A percentile compares a stretch with the other conserved stretches of the same genome.
phyloP scores from a whole-genome alignment of 2,113 vertebrate genomes.

The Zosterops borbonicus region DNA sequence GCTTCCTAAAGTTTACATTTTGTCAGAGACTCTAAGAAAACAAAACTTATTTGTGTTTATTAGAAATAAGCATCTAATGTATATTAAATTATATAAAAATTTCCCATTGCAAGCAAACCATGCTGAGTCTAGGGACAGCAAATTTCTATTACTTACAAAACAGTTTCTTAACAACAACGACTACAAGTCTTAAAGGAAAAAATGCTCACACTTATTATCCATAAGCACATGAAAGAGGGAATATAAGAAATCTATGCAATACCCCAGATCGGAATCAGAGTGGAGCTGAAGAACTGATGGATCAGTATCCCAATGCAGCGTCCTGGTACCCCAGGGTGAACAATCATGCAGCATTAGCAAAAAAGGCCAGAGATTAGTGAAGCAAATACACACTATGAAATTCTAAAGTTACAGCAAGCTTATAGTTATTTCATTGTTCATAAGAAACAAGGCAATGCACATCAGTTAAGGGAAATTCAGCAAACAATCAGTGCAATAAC shows the following conservation, averaged over 20 bases:
- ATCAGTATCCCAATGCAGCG: conserved; percentile 99
- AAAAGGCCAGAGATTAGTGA: conserved; percentile 85
- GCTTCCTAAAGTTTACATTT: conserved; percentile 2
- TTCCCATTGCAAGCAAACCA: background rate
- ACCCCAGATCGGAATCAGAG: conserved; percentile 99
- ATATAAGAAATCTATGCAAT: conserved; percentile 92
- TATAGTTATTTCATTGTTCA: conserved; percentile 55
- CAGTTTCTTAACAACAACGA: background rate
- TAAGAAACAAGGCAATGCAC: conserved; percentile 50
- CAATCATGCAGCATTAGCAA: conserved; percentile 94
- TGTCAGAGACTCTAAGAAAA: background rate
- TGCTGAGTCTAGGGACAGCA: background rate
- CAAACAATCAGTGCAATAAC: conserved; percentile 46
- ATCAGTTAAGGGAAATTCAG: conserved; percentile 63
- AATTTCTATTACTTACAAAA: background rate
- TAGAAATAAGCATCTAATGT: background rate
- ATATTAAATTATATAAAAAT: background rate
- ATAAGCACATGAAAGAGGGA: conserved; percentile 77
- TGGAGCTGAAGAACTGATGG: conserved; percentile 99
- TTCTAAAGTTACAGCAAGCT: conserved; percentile 68
- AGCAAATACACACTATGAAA: conserved; percentile 76
- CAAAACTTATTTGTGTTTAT: background rate
- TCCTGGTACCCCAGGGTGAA: conserved; percentile 92
- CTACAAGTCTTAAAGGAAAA: background rate
- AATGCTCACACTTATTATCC: conserved; percentile 44